Evolutionary conservation across 2,888 invertebrate species (phyloP).

Genomic region (Drosophila cracens): DNA sequence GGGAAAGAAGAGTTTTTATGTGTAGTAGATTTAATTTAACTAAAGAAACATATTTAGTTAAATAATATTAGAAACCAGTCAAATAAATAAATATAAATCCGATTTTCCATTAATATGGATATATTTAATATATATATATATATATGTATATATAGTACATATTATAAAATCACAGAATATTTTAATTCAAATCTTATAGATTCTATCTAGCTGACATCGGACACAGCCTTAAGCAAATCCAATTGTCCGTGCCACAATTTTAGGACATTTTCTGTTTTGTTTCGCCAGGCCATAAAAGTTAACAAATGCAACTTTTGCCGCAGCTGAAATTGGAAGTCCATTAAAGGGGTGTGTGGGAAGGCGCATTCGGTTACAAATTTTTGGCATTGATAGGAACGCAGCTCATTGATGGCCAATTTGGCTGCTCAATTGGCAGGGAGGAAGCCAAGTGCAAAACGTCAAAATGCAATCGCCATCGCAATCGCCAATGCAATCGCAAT

Average conservation of each 20-base stretch:
- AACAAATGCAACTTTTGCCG: constrained; percentile 16
- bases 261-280: constrained; percentile 24
- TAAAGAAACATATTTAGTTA: background rate
- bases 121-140: no score
- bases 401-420: constrained; percentile 74
- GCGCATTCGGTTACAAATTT: constrained; percentile 22
- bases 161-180: background rate
- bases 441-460: constrained; percentile 43
- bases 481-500: constrained; percentile 24
- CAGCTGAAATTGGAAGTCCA: constrained; percentile 2
- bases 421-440: constrained; percentile 67
- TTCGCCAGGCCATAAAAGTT: constrained; percentile 39
- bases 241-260: constrained; percentile 28
- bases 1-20: background rate
- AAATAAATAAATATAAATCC: no score
- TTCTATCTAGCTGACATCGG: no score
- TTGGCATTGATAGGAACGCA: constrained; percentile 29
- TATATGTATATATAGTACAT: no score
- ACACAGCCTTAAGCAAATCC: constrained; percentile 5
- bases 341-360: background rate
- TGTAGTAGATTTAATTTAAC: background rate
- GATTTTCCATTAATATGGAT: no score
- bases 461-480: constrained; percentile 22
- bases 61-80: no score
- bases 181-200: background rate